phyloP scores from a whole-genome alignment of 1,140 invertebrate genomes.

The Zophobas atratus region DNA sequence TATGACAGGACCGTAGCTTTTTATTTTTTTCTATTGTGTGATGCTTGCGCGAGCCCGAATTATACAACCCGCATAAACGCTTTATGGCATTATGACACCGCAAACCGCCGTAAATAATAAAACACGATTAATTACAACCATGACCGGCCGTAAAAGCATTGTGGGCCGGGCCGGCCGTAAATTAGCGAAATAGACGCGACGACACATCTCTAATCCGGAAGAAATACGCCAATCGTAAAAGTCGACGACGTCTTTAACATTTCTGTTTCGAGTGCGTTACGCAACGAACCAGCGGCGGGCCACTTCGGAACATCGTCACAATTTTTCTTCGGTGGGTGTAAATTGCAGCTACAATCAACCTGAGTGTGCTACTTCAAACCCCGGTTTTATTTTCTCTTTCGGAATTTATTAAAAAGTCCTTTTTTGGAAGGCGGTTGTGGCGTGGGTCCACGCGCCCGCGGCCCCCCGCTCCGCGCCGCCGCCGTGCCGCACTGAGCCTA shows the following conservation, averaged over 20 bases:
- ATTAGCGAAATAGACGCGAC: constrained; percentile 33
- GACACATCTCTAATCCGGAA: constrained; percentile 23
- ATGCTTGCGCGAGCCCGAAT: neutral
- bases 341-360: too few species aligned
- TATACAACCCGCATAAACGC: constrained; percentile 42
- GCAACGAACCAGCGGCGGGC: neutral
- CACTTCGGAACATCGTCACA: too few species aligned
- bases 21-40: constrained; percentile 23
- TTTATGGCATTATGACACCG: constrained; percentile 43
- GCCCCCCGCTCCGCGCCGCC: too few species aligned
- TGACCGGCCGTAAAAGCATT: constrained; percentile 13
- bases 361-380: too few species aligned
- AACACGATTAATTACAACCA: constrained; percentile 45
- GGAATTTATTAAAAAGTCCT: too few species aligned
- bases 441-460: too few species aligned
- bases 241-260: constrained; percentile 2
- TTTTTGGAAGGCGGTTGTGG: too few species aligned
- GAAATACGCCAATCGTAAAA: constrained; percentile 26
- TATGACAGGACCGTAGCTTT: constrained; percentile 37
- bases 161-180: constrained; percentile 16
- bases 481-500: neutral
- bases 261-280: constrained; percentile 9
- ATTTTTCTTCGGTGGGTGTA: too few species aligned
- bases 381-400: too few species aligned
- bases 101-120: constrained; percentile 44